Base-by-base conservation (phyloP, 2,888 invertebrate species). In the Heterodera filipjevi region DNA sequence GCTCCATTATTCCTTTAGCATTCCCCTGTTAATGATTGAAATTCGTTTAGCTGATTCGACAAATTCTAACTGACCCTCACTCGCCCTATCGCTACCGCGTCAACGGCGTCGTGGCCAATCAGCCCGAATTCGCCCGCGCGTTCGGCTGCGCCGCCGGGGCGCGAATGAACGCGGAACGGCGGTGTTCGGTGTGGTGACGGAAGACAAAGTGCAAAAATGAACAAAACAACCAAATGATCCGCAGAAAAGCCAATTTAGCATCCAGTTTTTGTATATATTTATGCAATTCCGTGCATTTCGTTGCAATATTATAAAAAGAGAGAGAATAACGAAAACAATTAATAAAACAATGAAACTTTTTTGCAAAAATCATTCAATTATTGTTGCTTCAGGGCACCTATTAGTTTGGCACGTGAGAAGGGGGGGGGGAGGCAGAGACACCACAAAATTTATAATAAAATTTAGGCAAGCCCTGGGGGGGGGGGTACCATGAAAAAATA, bases 71-170 rank as follows among this genome's bases (percentile, higher is more conserved):
- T 12, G 88, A 88, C 78, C 87, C 88, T 12, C 88, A 88, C 70
- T 83, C 89, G 0, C 88, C 88, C 16, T 85, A 86, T 49, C 77
- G 80, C 66, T 86, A 82, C 79, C 83, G 86, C 59, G 84, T 86
- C 33, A 84, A 84, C 72, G 84, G 84, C 10, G 84, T 84, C 14
- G 82, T 84, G 19, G 77, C 74, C 39, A 98, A 98, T 90, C 95
- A 95, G 90, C 92, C 90, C 12, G 96, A 96, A 89, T 96, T 92
- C 90, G 93, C 96, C 19, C 91, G 92, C 80, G 96, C 95, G 86
- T 97, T 93, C 91, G 92, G 93, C 81, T 97, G 97, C 90, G 94
- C 94, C 0, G 90, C 92, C 33, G 95, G 94, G 27, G 93, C 94
- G 0, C 93, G 92, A 19, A 96, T 97, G 96, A 96, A 96, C 90